Evolutionary conservation across 64 coral and sea anemone species (phyloP).

Genomic region (Orbicella faveolata): DNA sequence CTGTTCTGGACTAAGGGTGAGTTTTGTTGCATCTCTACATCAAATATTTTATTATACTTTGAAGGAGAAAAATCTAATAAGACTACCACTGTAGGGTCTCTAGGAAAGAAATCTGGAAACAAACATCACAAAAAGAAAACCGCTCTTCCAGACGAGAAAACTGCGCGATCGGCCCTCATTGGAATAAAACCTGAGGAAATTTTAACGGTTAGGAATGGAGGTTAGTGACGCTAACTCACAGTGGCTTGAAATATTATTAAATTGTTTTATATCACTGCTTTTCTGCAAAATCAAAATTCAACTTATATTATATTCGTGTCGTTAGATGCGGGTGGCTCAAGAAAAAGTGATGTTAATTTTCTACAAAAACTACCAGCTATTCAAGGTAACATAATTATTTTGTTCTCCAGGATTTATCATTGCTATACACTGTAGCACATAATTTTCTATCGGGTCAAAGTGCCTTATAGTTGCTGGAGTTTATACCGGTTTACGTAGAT

Average conservation of each 20-base stretch:
- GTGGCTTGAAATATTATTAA: neutral
- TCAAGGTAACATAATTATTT: neutral
- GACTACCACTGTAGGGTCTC: neutral
- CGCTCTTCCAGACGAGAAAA: neutral
- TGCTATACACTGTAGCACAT: too few relatives aligned
- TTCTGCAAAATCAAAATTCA: neutral
- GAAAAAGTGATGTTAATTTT: constrained; percentile 12
- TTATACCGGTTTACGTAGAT: too few relatives aligned
- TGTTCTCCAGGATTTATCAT: too few relatives aligned
- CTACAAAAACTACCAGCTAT: constrained; percentile 17
- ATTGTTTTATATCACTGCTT: neutral
- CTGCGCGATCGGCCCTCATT: constrained; percentile 3
- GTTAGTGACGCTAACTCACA: neutral
- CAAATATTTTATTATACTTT: neutral
- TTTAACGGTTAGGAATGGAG: neutral
- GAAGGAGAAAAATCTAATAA: too few relatives aligned
- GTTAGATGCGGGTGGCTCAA: neutral
- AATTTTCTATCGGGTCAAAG: too few relatives aligned
- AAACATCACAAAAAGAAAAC: neutral
- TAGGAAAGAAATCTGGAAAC: neutral
- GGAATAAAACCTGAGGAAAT: constrained; percentile 28
- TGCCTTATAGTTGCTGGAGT: too few relatives aligned
- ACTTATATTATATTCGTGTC: neutral
- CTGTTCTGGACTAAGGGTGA: neutral
- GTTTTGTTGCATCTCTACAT: neutral